phyloP scores from a whole-genome alignment of 64 coral and sea anemone genomes.

The Pocillopora verrucosa region DNA sequence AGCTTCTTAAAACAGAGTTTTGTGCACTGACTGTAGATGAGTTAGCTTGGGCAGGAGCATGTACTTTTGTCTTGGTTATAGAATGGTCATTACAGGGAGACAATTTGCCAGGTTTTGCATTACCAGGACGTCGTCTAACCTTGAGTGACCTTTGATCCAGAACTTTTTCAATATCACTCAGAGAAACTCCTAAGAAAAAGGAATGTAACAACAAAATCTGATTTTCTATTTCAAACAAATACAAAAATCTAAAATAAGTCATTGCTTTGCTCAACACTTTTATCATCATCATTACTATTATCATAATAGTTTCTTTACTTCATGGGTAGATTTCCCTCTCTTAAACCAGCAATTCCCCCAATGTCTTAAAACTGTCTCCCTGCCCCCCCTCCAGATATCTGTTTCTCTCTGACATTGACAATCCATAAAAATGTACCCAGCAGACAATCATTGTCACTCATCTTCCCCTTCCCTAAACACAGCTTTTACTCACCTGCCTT shows the following conservation, averaged over 20 bases:
- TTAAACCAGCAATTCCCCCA: no score
- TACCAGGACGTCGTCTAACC: constrained; percentile 58
- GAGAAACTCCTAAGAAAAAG: constrained; percentile 46
- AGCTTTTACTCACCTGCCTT: constrained; percentile 40
- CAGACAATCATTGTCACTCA: neutral
- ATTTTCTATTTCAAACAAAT: no score
- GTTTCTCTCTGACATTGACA: no score
- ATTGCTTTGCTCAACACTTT: no score
- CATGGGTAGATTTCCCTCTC: no score
- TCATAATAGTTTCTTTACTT: no score
- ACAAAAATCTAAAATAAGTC: no score
- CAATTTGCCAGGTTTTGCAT: constrained; percentile 39
- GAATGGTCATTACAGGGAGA: neutral
- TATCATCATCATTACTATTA: no score
- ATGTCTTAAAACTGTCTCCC: no score
- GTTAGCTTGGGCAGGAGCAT: neutral
- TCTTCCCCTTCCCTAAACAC: neutral
- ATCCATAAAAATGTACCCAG: neutral
- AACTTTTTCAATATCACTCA: constrained; percentile 47
- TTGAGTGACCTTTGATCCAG: constrained; percentile 55
- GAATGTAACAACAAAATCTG: neutral
- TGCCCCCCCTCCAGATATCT: no score
- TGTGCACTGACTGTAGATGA: neutral
- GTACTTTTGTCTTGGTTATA: neutral
- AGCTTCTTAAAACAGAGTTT: constrained; percentile 26